Evolutionary conservation across 1,140 invertebrate species (phyloP).

Genomic region (Panagrolaimus sp.): DNA sequence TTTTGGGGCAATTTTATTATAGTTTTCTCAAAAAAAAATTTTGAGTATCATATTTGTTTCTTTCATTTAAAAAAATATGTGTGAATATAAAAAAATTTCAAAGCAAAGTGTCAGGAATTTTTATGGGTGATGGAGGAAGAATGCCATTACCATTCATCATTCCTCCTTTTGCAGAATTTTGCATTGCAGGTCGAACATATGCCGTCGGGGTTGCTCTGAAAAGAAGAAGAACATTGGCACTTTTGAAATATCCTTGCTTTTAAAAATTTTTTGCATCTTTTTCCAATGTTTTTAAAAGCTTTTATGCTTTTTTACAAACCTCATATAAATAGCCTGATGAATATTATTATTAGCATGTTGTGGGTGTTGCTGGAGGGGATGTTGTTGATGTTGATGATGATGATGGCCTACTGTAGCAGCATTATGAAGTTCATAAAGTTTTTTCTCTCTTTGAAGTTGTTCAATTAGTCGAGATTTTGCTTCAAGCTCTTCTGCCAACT

Average conservation of each 20-base stretch:
- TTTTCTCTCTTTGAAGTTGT: slow-evolving; percentile 31
- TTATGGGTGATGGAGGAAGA: slow-evolving; percentile 23
- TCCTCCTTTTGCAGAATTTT: neutral
- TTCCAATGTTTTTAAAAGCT: neutral
- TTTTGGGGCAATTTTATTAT: too few relatives aligned
- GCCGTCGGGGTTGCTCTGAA: slow-evolving; percentile 27
- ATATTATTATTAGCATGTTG: neutral
- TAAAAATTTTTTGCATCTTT: neutral
- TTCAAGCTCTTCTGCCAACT: slow-evolving; percentile 27
- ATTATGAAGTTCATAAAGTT: neutral
- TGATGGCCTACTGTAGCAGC: neutral
- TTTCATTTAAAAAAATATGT: slow-evolving; percentile 4
- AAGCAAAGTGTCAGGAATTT: slow-evolving; percentile 37
- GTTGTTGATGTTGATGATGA: slow-evolving; percentile 2
- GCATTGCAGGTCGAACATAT: slow-evolving; percentile 33
- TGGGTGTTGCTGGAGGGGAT: neutral
- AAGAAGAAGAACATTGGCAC: neutral
- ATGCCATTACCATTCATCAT: slow-evolving; percentile 15
- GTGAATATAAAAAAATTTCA: too few relatives aligned
- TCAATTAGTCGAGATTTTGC: slow-evolving; percentile 32
- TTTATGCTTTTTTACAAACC: neutral
- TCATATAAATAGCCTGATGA: neutral
- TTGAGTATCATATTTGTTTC: too few relatives aligned
- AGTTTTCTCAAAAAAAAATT: too few relatives aligned
- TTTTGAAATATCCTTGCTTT: neutral